Base-by-base conservation (phyloP, 2,113 vertebrate genomes). In the Actinemys pallida region DNA sequence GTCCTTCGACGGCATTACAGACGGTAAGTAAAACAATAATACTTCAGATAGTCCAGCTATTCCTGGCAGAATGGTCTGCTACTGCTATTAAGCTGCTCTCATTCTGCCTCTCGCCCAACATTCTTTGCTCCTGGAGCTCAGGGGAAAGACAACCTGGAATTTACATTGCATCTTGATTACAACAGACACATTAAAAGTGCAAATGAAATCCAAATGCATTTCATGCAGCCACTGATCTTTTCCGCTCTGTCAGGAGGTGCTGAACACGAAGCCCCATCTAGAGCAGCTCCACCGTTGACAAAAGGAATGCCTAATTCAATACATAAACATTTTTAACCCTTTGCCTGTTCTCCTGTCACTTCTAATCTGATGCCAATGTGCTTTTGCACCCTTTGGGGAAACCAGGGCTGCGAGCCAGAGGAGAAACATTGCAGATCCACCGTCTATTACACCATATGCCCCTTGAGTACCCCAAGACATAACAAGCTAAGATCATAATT, bases 11-110 rank as follows among this genome's bases (percentile, higher is more conserved):
- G 87, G 92, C 81, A 87, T 47, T 91, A 94, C 92, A 95, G 87
- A 88, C 90, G 72, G 89, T 95, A 94, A 83, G 89, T 95, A 94
- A 90, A 93, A 93, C 94, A 92, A 94, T 87, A 88, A 89, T 54
- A 3, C 81, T 90, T 95, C 82, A 91, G 84, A 12, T 9, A 96
- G 92, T 91, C 83, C 25, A 27, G n/a, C 95, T 96, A 87, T 97
- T 96, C 93, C 94, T 92, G 91, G 90, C 88, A 89, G 95, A 0
- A 90, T 96, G 80, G 1, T 91, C 92, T 91, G 91, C 79, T 84
- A 5, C 6, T 80, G 93, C 94, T 81, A 49, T 93, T 94, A 89
- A 94, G 90, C 93, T 16, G 53, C 6, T 86, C 92, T 94, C 90
- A 79, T 87, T 96, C 84, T 84, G 92, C 93, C 72, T 65, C 96